Conservation (phyloP, 1,140 invertebrate species). For the Drosophila equinoxialis region DNA sequence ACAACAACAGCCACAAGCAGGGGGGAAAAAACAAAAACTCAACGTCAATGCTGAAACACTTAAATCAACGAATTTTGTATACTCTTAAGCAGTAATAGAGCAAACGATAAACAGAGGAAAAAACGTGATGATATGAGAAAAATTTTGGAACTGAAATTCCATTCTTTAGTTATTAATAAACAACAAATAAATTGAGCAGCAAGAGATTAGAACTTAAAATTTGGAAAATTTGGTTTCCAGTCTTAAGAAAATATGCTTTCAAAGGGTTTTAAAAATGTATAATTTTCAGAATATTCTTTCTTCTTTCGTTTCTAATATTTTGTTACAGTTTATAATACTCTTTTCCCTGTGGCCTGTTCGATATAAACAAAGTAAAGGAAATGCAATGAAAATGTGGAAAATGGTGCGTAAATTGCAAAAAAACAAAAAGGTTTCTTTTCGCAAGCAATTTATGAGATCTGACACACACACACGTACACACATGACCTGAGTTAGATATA, state of each 20-base stretch:
- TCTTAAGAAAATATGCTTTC: too few relatives aligned
- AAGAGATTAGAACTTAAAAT: too few relatives aligned
- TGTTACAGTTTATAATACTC: slow-evolving; percentile 5
- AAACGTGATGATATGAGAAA: too few relatives aligned
- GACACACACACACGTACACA: not conserved
- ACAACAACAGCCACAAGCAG: not conserved
- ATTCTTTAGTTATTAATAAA: too few relatives aligned
- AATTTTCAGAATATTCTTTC: too few relatives aligned
- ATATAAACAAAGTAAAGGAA: slow-evolving; percentile 11
- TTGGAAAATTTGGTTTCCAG: too few relatives aligned
- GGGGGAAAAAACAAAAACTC: slow-evolving; percentile 4
- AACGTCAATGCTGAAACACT: not conserved
- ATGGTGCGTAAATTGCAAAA: slow-evolving; percentile 2
- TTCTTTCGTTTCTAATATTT: too few relatives aligned
- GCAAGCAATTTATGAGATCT: slow-evolving; percentile 50
- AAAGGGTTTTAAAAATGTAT: too few relatives aligned
- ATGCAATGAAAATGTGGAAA: slow-evolving; percentile 35
- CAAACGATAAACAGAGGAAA: too few relatives aligned
- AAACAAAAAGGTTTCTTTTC: not conserved
- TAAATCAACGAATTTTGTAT: not conserved
- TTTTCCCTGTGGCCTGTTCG: not conserved
- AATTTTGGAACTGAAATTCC: too few relatives aligned
- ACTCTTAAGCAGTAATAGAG: not conserved
- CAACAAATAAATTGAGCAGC: too few relatives aligned
- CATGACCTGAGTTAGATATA: slow-evolving; percentile 27